These are phyloP conservation scores for Drosophila helvetica DNA, from an alignment of 2,888 invertebrate species.

Conservation along the genomic window DNA sequence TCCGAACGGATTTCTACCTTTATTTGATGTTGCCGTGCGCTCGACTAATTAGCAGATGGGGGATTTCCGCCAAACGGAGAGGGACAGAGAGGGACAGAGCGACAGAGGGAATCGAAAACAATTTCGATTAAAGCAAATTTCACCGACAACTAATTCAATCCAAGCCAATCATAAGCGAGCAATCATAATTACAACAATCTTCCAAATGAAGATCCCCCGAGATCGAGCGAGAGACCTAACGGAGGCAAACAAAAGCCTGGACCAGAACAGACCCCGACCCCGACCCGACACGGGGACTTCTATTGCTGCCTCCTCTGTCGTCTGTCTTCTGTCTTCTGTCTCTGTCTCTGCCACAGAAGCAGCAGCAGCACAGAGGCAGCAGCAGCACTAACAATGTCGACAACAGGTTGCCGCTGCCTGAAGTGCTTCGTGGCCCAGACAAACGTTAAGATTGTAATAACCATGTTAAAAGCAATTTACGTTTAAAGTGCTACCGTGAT, in stretches of 20 bases:
- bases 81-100: neutral
- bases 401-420: constrained; percentile 68
- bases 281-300: constrained; percentile 31
- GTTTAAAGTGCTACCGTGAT: constrained; percentile 83
- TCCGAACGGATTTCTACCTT: constrained; percentile 8
- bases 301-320: constrained; percentile 33
- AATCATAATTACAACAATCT: constrained; percentile 77
- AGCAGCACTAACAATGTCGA: constrained; percentile 40
- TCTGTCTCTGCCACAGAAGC: constrained; percentile 24
- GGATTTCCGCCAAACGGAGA: neutral
- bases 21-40: constrained; percentile 46
- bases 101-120: constrained; percentile 45
- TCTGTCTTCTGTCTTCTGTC: no score
- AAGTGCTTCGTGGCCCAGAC: constrained; percentile 75
- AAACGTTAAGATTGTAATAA: constrained; percentile 81
- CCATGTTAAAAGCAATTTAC: constrained; percentile 83
- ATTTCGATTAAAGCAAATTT: constrained; percentile 71
- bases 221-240: constrained; percentile 18
- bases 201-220: constrained; percentile 53
- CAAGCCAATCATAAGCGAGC: constrained; percentile 75
- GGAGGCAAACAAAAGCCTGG: constrained; percentile 10
- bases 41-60: constrained; percentile 69
- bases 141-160: constrained; percentile 75
- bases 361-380: constrained; percentile 24
- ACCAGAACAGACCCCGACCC: neutral